Percentiles rank a stretch among this genome's conserved stretches.
These are phyloP conservation scores for Drosophila sproati DNA, from an alignment of 1,140 invertebrate species.

Conservation along the genomic window DNA sequence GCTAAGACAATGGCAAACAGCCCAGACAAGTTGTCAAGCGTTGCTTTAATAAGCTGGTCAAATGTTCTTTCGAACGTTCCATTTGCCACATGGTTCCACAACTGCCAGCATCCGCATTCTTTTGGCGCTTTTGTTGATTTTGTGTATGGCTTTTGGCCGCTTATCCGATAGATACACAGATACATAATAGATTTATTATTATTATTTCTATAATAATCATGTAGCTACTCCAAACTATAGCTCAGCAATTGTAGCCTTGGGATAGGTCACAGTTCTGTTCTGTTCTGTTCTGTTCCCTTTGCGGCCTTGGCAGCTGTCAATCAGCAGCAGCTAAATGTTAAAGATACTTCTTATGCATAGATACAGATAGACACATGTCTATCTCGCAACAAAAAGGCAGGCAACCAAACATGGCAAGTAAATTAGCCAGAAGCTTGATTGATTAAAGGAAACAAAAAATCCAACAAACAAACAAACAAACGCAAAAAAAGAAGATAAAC, in stretches of 20 bases:
- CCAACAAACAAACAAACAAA: slow-evolving; percentile 2
- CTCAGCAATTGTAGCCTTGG: slow-evolving; percentile 4
- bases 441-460: slow-evolving; percentile 55
- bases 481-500: not conserved
- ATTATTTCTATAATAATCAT: not conserved
- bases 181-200: not conserved
- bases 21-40: no score
- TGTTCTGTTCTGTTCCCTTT: slow-evolving; percentile 22
- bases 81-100: not conserved
- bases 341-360: slow-evolving; percentile 19
- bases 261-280: slow-evolving; percentile 16
- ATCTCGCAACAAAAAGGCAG: not conserved
- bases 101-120: slow-evolving; percentile 37
- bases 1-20: no score
- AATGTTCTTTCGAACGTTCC: no score
- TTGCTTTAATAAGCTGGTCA: no score
- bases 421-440: slow-evolving; percentile 69
- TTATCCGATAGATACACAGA: slow-evolving; percentile 29
- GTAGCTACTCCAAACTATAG: not conserved
- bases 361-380: slow-evolving; percentile 10
- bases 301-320: slow-evolving; percentile 22
- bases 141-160: not conserved
- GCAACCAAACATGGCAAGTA: slow-evolving; percentile 46
- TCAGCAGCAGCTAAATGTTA: slow-evolving; percentile 22
- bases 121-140: slow-evolving; percentile 9